Conservation (phyloP, 92 coral and sea anemone genomes). For the Nematostella vectensis region DNA sequence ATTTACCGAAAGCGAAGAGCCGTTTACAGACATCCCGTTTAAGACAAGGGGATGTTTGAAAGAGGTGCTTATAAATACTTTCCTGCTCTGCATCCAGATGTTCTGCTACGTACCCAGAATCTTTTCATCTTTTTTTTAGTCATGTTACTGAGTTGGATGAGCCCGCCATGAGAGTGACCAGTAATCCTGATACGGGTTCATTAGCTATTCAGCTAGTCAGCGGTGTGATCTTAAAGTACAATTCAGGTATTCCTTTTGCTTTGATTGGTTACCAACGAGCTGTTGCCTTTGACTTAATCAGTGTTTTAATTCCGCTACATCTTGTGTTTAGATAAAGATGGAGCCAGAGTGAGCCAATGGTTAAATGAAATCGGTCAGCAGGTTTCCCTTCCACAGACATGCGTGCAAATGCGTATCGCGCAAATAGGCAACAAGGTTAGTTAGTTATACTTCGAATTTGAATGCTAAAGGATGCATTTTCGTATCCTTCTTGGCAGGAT, state of each 20-base stretch:
- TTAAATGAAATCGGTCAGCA: slow-evolving; percentile 37
- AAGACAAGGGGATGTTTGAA: too few relatives aligned
- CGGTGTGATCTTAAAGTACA: slow-evolving; percentile 56
- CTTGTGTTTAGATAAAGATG: slow-evolving; percentile 59
- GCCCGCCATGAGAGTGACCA: slow-evolving; percentile 58
- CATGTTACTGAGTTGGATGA: slow-evolving; percentile 51
- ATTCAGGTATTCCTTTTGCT: slow-evolving; percentile 38
- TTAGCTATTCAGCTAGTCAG: slow-evolving; percentile 53
- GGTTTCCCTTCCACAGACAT: slow-evolving; percentile 66
- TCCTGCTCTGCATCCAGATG: too few relatives aligned
- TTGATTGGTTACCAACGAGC: too few relatives aligned
- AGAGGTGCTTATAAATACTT: too few relatives aligned
- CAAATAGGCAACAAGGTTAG: slow-evolving; percentile 77
- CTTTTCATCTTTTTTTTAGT: slow-evolving; percentile 18
- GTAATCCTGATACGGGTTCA: slow-evolving; percentile 53
- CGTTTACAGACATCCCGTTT: too few relatives aligned
- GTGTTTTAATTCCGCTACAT: too few relatives aligned
- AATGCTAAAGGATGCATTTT: too few relatives aligned
- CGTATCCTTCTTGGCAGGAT: too few relatives aligned
- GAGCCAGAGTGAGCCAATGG: slow-evolving; percentile 55
- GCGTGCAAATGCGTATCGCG: slow-evolving; percentile 53
- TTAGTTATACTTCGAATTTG: too few relatives aligned
- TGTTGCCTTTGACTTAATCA: too few relatives aligned
- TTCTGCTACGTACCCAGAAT: too few relatives aligned
- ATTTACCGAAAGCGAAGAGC: too few relatives aligned